phyloP scores from a whole-genome alignment of 2,797 vertebrate species.

The Thripadectes ignobilis region DNA sequence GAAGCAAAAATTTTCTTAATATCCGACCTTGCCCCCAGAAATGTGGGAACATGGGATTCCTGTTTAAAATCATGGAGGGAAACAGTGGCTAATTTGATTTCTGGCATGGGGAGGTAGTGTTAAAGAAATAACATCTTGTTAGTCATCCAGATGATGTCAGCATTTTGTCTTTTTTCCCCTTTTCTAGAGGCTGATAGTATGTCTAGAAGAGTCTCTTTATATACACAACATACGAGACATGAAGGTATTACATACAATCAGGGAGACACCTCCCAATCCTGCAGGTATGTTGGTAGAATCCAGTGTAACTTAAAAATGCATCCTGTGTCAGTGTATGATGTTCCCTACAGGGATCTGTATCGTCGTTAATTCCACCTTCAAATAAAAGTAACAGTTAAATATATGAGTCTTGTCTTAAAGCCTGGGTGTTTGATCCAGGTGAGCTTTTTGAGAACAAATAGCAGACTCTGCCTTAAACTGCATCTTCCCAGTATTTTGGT shows the following conservation, averaged over 20 bases:
- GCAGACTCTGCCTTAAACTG: not conserved
- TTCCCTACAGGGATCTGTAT: not conserved
- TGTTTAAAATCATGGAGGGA: not conserved
- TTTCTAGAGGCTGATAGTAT: conserved; percentile 93
- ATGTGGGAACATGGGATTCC: not conserved
- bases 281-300: conserved; percentile 78
- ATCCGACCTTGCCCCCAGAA: not conserved
- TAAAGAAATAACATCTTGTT: not conserved
- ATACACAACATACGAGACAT: conserved; percentile 99
- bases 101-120: not conserved
- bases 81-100: not conserved
- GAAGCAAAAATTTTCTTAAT: not conserved
- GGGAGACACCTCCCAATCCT: conserved; percentile 97
- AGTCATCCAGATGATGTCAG: not conserved
- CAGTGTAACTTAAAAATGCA: not conserved
- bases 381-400: not conserved
- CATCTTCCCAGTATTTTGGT: not conserved
- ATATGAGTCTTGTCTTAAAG: not conserved
- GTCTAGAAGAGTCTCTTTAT: conserved; percentile 98
- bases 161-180: not conserved
- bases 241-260: conserved; percentile 98
- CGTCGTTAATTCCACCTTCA: not conserved
- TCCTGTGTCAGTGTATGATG: not conserved
- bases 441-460: not conserved
- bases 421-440: not conserved